Base-by-base conservation (phyloP, 1,140 invertebrate species). In the Plectrocnemia conspersa region DNA sequence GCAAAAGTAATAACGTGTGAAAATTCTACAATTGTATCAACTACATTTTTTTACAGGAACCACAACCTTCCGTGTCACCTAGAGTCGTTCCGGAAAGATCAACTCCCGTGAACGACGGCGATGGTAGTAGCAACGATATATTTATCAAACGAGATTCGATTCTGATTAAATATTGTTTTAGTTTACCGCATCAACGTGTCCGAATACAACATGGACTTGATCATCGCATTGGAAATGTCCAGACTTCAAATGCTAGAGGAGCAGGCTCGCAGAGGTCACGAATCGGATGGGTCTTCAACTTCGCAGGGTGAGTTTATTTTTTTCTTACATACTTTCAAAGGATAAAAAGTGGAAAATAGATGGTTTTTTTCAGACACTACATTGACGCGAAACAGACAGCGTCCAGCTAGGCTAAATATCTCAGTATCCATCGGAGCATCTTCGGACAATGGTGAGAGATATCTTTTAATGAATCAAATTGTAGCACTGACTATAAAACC, bases 191-290 rank as follows among this genome's bases (percentile, higher is more conserved):
- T 61, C 49, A 57, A 61, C 22, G 58, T 65, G 38, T 68, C 74
- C 10, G 78, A 81, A 58, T 79, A 79, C 52, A 79, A 77, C 54
- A 81, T 85, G 74, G 84, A 86, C 62, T 63, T 84, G 2, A 73
- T 84, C 38, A 81, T 84, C 63, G 83, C 84, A 9, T 64, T 86
- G 47, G 84, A 86, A 70, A 84, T 86, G 82, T 85, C 82, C 1
- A 67, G 82, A 15, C 70, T 85, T n/a, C 82, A 85, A 71, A 82
- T 82, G 75, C 77, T 80, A 25, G 79, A 81, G 68, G 79, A 80
- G 61, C 67, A 74, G 57, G 54, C 54, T 0, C 29, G 54, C 32
- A 29, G 54, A 19, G 50, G 50, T 10, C 21, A 27, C 21, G 54
- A 56, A 15, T 47, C 50, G 4, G 54, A 57, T 16, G 35, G 29